Evolutionary conservation across 2,113 vertebrate genomes (phyloP).

Genomic region (Dasypus novemcinctus): DNA sequence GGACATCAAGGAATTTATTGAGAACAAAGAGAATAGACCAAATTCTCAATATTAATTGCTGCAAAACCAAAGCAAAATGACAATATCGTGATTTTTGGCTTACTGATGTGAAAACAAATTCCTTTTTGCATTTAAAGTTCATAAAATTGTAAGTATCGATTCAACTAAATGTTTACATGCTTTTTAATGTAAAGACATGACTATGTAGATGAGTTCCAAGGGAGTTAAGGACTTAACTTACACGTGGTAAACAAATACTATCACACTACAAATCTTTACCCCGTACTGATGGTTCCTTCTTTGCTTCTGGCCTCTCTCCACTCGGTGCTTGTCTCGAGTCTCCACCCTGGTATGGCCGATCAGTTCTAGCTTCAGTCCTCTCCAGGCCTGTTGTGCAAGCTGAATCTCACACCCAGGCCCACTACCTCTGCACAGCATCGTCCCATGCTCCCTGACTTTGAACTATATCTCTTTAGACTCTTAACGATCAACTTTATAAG

Average conservation of each 20-base stretch:
- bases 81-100: not conserved
- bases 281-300: not conserved
- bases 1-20: not conserved
- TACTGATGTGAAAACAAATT: not conserved
- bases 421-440: not conserved
- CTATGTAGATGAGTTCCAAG: not conserved
- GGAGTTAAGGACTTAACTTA: not conserved
- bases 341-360: not conserved
- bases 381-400: not conserved
- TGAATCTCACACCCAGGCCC: not conserved
- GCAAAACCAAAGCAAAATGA: conserved; percentile 3
- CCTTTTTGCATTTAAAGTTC: not conserved
- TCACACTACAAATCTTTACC: not conserved
- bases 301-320: not conserved
- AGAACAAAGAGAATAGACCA: not conserved
- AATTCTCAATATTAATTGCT: not conserved
- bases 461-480: not conserved
- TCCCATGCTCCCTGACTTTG: accelerated
- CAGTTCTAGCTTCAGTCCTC: not conserved
- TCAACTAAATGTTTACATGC: not conserved
- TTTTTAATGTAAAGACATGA: not conserved
- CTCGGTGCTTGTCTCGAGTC: accelerated
- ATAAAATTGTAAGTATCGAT: conserved; percentile 8
- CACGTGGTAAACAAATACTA: not conserved
- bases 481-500: not conserved